A percentile compares a stretch with the other conserved stretches of the same genome.
Evolutionary conservation across 2,113 vertebrate genomes (phyloP).

Genomic region (Phalacrocorax brasilianus): DNA sequence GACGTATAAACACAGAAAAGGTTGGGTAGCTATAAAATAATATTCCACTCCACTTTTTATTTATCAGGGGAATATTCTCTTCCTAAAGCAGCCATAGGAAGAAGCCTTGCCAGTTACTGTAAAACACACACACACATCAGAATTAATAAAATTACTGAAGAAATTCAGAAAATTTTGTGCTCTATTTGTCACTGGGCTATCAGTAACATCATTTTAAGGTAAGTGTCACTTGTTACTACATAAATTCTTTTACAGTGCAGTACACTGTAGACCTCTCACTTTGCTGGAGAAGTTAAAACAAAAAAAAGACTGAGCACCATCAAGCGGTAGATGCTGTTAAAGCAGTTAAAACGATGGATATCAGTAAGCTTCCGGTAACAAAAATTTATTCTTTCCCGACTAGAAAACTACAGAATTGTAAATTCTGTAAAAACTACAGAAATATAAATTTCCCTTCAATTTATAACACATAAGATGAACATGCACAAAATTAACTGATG

Average conservation of each 20-base stretch:
- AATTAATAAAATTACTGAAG: fast-evolving
- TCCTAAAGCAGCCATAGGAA: background rate
- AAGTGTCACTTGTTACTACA: fast-evolving
- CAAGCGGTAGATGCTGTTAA: fast-evolving
- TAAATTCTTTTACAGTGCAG: fast-evolving
- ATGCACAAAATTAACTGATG: fast-evolving
- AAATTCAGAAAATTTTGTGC: background rate
- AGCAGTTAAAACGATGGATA: fast-evolving
- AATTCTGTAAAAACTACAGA: too few species aligned
- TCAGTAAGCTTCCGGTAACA: fast-evolving
- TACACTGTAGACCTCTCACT: fast-evolving
- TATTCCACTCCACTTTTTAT: fast-evolving
- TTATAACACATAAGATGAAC: fast-evolving
- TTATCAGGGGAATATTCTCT: background rate
- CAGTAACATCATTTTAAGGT: fast-evolving
- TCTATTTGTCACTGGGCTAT: fast-evolving
- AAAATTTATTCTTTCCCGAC: fast-evolving
- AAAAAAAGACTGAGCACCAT: background rate
- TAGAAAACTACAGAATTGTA: too few species aligned
- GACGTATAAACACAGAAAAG: background rate
- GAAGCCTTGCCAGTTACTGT: background rate
- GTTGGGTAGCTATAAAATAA: fast-evolving
- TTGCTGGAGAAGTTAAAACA: background rate
- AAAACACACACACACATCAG: fast-evolving
- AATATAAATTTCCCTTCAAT: too few species aligned